Conservation (phyloP, 2,797 vertebrate species). For the Australoheros facetus region DNA sequence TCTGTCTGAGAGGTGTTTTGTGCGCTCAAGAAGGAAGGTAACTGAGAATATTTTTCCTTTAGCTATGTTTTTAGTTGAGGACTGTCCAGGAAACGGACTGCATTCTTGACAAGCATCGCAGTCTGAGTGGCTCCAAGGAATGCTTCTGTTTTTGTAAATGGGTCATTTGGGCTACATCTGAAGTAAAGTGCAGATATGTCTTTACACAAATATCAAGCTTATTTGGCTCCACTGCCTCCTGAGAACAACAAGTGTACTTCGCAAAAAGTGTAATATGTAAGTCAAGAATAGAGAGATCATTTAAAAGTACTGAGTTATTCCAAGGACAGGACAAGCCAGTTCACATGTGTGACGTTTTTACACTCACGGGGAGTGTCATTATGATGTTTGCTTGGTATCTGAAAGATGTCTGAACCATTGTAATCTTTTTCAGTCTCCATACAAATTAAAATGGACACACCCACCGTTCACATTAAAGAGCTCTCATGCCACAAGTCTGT, state of each 20-base stretch:
- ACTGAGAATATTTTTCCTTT: constrained; percentile 41
- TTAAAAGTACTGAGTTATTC: not conserved
- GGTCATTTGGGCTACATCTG: constrained; percentile 49
- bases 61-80: constrained; percentile 43
- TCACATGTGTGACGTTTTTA: constrained; percentile 21
- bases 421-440: constrained; percentile 29
- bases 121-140: constrained; percentile 68
- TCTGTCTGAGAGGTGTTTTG: constrained; percentile 2
- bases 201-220: constrained; percentile 7
- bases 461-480: constrained; percentile 48
- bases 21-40: constrained; percentile 22
- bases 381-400: constrained; percentile 52
- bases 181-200: constrained; percentile 24
- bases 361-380: constrained; percentile 17
- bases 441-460: constrained; percentile 49
- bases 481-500: constrained; percentile 36
- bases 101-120: constrained; percentile 75
- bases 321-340: constrained; percentile 58
- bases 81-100: constrained; percentile 71
- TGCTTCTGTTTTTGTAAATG: constrained; percentile 64
- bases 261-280: not conserved
- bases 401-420: constrained; percentile 42
- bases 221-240: not conserved
- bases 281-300: constrained; percentile 4
- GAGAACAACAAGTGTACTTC: not conserved